Conservation (phyloP, 2,113 vertebrate species). For the Oriolus oriolus region DNA sequence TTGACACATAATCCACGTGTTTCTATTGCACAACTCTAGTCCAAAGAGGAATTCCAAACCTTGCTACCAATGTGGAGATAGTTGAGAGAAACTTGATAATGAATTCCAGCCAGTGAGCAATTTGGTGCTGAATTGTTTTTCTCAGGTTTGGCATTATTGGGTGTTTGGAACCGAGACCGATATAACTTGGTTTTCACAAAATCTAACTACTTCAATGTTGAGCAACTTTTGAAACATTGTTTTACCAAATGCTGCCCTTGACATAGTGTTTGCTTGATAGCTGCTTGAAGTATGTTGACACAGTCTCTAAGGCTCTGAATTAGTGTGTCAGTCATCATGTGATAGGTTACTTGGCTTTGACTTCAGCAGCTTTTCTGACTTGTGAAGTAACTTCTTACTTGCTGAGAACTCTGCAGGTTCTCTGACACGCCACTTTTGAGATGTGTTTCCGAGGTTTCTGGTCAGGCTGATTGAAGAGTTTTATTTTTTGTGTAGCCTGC, state of each 20-base stretch:
- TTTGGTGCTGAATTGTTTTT: neutral
- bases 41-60: neutral
- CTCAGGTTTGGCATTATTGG: neutral
- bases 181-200: neutral
- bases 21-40: neutral
- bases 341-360: neutral
- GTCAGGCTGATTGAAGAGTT: neutral
- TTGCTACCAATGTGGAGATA: neutral
- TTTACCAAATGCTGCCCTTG: neutral
- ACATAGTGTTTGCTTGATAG: neutral
- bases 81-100: neutral
- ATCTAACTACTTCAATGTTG: neutral
- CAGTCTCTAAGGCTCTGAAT: neutral
- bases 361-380: neutral
- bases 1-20: neutral
- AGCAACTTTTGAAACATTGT: neutral
- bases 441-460: neutral
- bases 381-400: neutral
- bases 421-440: rapidly evolving
- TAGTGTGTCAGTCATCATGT: neutral
- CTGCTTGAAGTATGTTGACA: neutral
- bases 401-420: neutral
- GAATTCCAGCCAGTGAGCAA: neutral
- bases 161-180: neutral
- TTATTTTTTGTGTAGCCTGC: neutral